Conservation (phyloP, 2,113 vertebrate genomes). For the Nothocercus julius region DNA sequence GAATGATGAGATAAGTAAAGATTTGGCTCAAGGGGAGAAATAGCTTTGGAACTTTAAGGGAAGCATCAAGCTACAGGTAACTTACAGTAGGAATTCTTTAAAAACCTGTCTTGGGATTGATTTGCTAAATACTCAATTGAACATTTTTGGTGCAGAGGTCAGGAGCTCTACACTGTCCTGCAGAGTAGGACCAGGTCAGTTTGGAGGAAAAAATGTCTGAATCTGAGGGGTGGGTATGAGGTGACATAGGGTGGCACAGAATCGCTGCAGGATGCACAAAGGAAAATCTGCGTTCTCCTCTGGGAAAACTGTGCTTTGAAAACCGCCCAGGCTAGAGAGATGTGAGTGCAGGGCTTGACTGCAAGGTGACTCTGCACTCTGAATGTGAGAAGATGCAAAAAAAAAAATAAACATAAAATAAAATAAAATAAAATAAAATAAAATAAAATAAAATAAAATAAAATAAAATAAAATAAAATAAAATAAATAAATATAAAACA, state of each 20-base stretch:
- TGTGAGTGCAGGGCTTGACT: not conserved
- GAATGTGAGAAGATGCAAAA: rapidly evolving
- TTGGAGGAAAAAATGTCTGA: not conserved
- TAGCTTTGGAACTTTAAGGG: not conserved
- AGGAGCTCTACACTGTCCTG: not conserved
- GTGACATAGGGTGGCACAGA: not conserved
- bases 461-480: too few relatives aligned
- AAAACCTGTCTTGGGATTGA: not conserved
- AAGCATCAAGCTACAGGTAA: not conserved
- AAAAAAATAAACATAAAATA: not conserved
- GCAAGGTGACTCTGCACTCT: not conserved
- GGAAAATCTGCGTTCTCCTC: not conserved
- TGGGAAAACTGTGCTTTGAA: not conserved
- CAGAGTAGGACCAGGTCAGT: not conserved
- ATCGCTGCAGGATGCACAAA: not conserved
- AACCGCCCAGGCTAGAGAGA: not conserved
- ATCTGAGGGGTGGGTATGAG: not conserved
- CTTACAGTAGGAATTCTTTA: not conserved
- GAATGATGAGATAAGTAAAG: not conserved
- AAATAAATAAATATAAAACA: not conserved
- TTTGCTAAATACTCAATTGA: not conserved
- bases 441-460: too few relatives aligned
- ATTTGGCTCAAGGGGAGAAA: not conserved
- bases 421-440: too few relatives aligned
- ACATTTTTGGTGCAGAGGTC: not conserved